Evolutionary conservation across 35 echinoderm and acorn worm genomes (phyloP).

Genomic region (Eucidaris tribuloides): DNA sequence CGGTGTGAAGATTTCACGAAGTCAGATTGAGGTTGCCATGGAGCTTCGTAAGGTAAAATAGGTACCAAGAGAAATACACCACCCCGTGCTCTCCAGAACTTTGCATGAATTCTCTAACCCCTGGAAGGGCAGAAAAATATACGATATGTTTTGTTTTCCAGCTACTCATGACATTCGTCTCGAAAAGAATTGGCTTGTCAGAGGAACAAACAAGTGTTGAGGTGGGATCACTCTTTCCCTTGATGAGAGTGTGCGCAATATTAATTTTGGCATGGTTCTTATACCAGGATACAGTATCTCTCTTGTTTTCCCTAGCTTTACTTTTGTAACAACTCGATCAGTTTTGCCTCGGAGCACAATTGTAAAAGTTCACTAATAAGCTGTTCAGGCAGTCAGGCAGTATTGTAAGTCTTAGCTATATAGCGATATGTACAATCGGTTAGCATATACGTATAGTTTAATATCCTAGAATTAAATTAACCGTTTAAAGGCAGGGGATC

Average conservation of each 20-base stretch:
- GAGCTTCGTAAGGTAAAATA: slow-evolving; percentile 1
- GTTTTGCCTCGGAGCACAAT: too few relatives aligned
- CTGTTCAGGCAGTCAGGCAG: too few relatives aligned
- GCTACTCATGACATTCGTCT: neutral
- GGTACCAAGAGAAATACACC: slow-evolving; percentile 50
- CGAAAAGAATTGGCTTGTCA: neutral
- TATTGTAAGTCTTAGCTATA: too few relatives aligned
- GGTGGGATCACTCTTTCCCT: neutral
- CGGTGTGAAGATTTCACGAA: slow-evolving; percentile 19
- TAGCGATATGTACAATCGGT: too few relatives aligned
- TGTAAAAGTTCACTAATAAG: too few relatives aligned
- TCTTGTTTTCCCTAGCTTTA: too few relatives aligned
- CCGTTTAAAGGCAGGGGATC: too few relatives aligned
- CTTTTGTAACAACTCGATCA: too few relatives aligned
- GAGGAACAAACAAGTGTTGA: neutral
- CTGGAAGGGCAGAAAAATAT: slow-evolving; percentile 6
- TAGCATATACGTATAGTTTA: too few relatives aligned
- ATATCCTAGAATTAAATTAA: too few relatives aligned
- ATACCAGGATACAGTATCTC: too few relatives aligned
- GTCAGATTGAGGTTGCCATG: neutral
- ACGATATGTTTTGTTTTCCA: neutral
- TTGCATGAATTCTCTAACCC: slow-evolving; percentile 59
- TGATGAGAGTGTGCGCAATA: neutral
- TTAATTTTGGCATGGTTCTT: neutral
- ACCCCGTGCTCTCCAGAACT: slow-evolving; percentile 59